These are phyloP conservation scores for Xyrichtys novacula DNA, from an alignment of 2,797 vertebrate genomes.

Conservation along the genomic window DNA sequence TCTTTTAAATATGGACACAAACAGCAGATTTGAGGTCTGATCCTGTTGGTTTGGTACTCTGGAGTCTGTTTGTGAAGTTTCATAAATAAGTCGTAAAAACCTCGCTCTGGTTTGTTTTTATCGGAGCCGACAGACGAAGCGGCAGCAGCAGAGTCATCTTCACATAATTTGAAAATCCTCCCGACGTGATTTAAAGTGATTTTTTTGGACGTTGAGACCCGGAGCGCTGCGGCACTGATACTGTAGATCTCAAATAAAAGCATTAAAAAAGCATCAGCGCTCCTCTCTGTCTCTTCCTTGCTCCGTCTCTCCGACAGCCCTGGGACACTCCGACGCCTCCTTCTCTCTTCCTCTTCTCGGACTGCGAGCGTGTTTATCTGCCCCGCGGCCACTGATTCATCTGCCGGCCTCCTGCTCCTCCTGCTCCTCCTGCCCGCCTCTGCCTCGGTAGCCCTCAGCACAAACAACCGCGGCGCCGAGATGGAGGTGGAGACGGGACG, in stretches of 20 bases:
- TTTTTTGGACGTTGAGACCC: neutral
- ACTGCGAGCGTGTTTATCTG: conserved; percentile 45
- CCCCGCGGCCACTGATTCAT: conserved; percentile 51
- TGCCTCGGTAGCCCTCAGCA: conserved; percentile 55
- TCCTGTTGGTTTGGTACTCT: too few species aligned
- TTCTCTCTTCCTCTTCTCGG: neutral
- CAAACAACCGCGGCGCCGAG: conserved; percentile 47
- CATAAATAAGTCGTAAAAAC: neutral
- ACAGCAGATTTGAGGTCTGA: neutral
- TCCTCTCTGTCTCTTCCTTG: neutral
- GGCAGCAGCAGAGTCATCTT: neutral
- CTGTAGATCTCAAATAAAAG: conserved; percentile 3
- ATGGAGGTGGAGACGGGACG: conserved; percentile 38
- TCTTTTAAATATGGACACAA: neutral
- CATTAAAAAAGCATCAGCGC: conserved; percentile 5
- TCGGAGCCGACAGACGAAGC: neutral
- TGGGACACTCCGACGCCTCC: neutral
- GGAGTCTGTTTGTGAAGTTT: neutral
- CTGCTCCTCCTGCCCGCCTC: neutral
- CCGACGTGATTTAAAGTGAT: neutral
- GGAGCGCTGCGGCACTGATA: neutral
- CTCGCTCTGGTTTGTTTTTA: neutral
- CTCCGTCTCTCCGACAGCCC: conserved; percentile 15
- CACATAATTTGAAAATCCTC: too few species aligned
- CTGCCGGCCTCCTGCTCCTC: conserved; percentile 32